Conservation (phyloP, 1,140 invertebrate species). For the Heliconius congener region DNA sequence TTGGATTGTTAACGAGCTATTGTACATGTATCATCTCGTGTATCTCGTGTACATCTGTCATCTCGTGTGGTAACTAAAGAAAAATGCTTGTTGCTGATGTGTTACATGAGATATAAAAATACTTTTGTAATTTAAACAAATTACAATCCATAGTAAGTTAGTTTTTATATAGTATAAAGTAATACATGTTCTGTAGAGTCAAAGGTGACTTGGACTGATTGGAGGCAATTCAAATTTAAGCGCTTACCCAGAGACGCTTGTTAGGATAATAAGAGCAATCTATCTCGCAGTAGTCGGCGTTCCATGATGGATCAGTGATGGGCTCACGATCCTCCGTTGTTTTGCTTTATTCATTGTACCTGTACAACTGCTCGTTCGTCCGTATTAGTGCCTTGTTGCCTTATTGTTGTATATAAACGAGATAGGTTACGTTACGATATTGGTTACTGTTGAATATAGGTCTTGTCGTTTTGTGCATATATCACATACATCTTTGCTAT, state of each 20-base stretch:
- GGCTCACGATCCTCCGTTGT: constrained; percentile 69
- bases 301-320: constrained; percentile 74
- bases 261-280: constrained; percentile 73
- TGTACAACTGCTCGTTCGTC: constrained; percentile 38
- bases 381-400: constrained; percentile 67
- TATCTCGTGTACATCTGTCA: constrained; percentile 33
- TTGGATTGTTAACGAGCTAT: constrained; percentile 44
- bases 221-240: constrained; percentile 61
- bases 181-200: constrained; percentile 44
- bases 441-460: too few species aligned
- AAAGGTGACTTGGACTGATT: constrained; percentile 63
- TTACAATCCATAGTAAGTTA: constrained; percentile 42
- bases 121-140: constrained; percentile 21
- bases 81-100: constrained; percentile 54
- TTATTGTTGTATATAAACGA: constrained; percentile 29
- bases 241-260: constrained; percentile 65
- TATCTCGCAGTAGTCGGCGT: constrained; percentile 66
- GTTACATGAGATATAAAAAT: constrained; percentile 28
- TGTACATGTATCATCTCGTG: constrained; percentile 36
- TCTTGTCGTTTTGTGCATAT: too few species aligned
- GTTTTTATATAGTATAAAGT: constrained; percentile 47
- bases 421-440: too few species aligned
- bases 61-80: constrained; percentile 44
- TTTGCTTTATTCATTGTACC: constrained; percentile 70
- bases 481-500: too few species aligned